Percentiles rank a stretch among this genome's conserved stretches.
These are phyloP conservation scores for Micromussa lordhowensis DNA, from an alignment of 92 coral and sea anemone species.

Conservation along the genomic window DNA sequence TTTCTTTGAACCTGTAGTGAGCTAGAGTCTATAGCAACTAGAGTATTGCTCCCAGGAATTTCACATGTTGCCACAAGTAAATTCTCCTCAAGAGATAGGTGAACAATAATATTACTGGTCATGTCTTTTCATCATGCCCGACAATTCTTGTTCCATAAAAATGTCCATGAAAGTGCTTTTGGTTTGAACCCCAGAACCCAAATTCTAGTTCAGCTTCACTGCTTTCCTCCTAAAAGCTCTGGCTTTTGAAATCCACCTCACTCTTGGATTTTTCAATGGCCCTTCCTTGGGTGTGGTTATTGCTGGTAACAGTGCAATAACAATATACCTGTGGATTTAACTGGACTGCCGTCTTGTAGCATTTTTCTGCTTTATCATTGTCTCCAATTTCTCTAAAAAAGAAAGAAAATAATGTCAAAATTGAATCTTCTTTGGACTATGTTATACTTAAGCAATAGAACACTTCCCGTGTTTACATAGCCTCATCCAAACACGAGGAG, in stretches of 20 bases:
- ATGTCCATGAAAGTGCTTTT: neutral
- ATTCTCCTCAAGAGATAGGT: too few species aligned
- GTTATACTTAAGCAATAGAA: too few species aligned
- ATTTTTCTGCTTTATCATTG: constrained; percentile 71
- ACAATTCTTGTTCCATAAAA: neutral
- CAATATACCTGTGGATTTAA: constrained; percentile 69
- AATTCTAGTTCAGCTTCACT: too few species aligned
- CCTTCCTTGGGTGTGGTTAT: neutral
- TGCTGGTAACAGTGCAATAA: neutral
- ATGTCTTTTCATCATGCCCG: too few species aligned
- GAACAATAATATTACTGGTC: too few species aligned
- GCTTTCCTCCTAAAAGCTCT: neutral
- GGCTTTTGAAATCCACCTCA: neutral
- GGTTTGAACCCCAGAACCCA: neutral
- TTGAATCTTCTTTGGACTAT: neutral
- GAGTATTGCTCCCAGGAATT: too few species aligned
- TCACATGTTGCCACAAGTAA: too few species aligned
- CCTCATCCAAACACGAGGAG: too few species aligned
- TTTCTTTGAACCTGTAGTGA: too few species aligned
- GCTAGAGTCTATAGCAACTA: too few species aligned
- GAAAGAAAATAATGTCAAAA: neutral
- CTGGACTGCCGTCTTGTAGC: constrained; percentile 76
- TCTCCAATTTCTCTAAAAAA: constrained; percentile 79
- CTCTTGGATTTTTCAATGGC: neutral
- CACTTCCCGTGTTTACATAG: too few species aligned